Conservation (phyloP, 2,888 invertebrate species). For the Lasioglossum figueresi region DNA sequence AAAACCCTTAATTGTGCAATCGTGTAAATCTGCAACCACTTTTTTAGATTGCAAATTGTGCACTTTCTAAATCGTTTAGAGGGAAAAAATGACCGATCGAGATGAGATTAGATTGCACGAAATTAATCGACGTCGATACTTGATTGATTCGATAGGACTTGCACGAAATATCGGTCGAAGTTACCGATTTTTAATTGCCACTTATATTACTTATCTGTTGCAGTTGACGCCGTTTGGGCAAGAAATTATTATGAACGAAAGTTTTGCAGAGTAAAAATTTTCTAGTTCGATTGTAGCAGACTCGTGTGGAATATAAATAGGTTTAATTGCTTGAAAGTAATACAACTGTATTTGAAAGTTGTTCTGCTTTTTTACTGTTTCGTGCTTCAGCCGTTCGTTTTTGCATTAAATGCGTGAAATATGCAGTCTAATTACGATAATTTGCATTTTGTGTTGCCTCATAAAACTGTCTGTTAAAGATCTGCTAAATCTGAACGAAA, state of each 20-base stretch:
- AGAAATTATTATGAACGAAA: not conserved
- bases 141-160: too few species aligned
- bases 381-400: not conserved
- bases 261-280: not conserved
- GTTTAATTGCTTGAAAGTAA: too few species aligned
- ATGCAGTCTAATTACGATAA: not conserved
- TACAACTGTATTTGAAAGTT: not conserved
- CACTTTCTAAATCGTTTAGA: constrained; percentile 9
- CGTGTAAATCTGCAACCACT: not conserved
- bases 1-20: not conserved
- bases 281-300: not conserved
- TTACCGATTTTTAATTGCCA: not conserved
- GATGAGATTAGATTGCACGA: not conserved
- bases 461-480: not conserved
- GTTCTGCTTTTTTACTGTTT: not conserved
- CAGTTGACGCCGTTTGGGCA: not conserved
- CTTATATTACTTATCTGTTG: not conserved
- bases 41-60: not conserved
- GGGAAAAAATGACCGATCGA: not conserved
- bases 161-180: not conserved
- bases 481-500: not conserved
- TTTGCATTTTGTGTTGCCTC: not conserved
- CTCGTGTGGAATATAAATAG: not conserved
- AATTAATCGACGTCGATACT: not conserved
- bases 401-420: not conserved